Evolutionary conservation across 2,797 vertebrate genomes (phyloP).

Genomic region (Pogoniulus pusillus): DNA sequence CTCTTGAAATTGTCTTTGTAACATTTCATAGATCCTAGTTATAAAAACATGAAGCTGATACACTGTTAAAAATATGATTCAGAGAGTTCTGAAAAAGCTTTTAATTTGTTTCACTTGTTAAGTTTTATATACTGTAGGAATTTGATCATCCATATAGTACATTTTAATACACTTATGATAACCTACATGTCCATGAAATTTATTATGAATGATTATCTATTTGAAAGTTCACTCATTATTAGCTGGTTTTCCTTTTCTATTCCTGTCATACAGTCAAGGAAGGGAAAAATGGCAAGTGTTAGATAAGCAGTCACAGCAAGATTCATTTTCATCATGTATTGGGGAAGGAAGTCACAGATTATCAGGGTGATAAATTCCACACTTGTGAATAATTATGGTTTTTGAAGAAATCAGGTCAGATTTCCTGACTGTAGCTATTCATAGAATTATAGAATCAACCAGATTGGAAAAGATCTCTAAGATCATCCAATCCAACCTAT

Average conservation of each 20-base stretch:
- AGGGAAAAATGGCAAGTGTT: not conserved
- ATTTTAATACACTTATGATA: not conserved
- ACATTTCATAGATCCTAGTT: not conserved
- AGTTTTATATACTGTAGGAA: not conserved
- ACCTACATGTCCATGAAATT: conserved; percentile 21
- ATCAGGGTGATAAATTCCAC: not conserved
- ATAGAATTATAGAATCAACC: too few species aligned
- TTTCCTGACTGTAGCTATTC: not conserved
- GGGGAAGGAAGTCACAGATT: not conserved
- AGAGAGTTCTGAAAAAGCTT: not conserved
- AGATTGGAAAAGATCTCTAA: too few species aligned
- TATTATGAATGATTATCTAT: not conserved
- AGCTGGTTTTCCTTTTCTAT: not conserved
- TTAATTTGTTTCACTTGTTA: not conserved
- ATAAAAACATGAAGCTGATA: not conserved
- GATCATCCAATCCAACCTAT: too few species aligned
- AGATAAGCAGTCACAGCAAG: not conserved
- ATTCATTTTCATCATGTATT: not conserved
- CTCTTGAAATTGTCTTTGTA: conserved; percentile 3
- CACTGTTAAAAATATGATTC: not conserved
- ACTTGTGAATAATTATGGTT: not conserved
- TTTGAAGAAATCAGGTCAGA: not conserved
- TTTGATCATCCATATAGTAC: not conserved
- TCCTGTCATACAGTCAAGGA: not conserved
- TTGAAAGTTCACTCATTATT: conserved; percentile 23